Conservation (phyloP, 2,797 vertebrate species). For the Enteromius mattozi region DNA sequence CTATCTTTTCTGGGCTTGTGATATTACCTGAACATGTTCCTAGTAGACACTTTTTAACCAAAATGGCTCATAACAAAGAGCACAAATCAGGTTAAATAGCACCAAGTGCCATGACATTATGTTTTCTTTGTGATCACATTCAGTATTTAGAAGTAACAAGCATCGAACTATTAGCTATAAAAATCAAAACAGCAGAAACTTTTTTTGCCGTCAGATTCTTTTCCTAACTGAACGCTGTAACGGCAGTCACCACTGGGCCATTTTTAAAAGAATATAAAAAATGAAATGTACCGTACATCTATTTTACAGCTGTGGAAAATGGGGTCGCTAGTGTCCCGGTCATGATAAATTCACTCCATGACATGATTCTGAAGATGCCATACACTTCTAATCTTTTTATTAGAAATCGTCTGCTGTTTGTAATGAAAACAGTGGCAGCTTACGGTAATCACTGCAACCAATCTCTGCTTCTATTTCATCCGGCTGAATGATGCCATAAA, state of each 20-base stretch:
- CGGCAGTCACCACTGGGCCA: neutral
- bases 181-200: conserved; percentile 22
- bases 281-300: conserved; percentile 46
- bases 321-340: conserved; percentile 43
- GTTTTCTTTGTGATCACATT: neutral
- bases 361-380: conserved; percentile 71
- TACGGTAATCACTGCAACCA: conserved; percentile 80
- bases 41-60: neutral
- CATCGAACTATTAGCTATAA: neutral
- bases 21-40: neutral
- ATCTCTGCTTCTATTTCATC: conserved; percentile 86
- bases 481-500: conserved; percentile 85
- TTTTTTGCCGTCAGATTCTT: neutral
- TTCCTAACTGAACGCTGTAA: neutral
- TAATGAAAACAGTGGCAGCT: conserved; percentile 86
- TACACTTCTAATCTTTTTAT: conserved; percentile 85
- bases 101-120: neutral
- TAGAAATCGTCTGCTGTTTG: conserved; percentile 83
- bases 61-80: neutral
- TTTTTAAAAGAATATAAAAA: conserved; percentile 47
- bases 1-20: neutral
- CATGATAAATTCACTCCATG: conserved; percentile 77
- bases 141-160: neutral
- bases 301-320: conserved; percentile 53
- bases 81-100: neutral